Evolutionary conservation across 2,797 vertebrate genomes (phyloP).

Genomic region (Falco columbarius): DNA sequence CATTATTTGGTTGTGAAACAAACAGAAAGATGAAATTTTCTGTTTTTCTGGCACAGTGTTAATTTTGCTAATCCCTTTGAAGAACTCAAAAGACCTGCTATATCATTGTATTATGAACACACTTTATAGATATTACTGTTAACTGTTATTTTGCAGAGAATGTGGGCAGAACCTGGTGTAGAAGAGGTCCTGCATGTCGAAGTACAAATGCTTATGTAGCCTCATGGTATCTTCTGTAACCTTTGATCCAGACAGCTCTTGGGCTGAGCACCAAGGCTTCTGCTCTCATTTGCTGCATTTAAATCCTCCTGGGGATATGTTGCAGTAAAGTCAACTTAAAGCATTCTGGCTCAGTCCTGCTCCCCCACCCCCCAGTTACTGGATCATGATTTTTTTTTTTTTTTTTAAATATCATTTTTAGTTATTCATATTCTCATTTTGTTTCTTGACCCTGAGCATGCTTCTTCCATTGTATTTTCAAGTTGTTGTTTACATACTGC

Average conservation of each 20-base stretch:
- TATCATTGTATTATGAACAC: not conserved
- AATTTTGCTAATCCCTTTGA: constrained; percentile 16
- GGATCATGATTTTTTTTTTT: not conserved
- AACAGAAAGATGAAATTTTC: not conserved
- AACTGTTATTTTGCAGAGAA: not conserved
- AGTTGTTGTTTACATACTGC: not conserved
- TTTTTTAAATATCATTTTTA: not conserved
- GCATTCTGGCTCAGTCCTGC: not conserved
- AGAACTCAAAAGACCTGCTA: not conserved
- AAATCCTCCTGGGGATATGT: not conserved
- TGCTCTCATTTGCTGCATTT: not conserved
- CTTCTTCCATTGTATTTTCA: not conserved
- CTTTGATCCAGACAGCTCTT: not conserved
- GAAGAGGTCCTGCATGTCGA: not conserved
- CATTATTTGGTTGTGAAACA: constrained; percentile 5
- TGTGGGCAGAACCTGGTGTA: not conserved
- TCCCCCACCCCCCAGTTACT: not conserved
- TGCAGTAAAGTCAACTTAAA: not conserved
- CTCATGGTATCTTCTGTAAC: not conserved
- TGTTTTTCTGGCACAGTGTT: not conserved
- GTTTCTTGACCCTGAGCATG: not conserved
- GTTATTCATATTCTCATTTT: not conserved
- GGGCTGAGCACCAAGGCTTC: not conserved
- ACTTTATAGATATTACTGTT: not conserved
- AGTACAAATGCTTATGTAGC: not conserved